phyloP scores from a whole-genome alignment of 2,888 invertebrate genomes.

The Metellina segmentata region DNA sequence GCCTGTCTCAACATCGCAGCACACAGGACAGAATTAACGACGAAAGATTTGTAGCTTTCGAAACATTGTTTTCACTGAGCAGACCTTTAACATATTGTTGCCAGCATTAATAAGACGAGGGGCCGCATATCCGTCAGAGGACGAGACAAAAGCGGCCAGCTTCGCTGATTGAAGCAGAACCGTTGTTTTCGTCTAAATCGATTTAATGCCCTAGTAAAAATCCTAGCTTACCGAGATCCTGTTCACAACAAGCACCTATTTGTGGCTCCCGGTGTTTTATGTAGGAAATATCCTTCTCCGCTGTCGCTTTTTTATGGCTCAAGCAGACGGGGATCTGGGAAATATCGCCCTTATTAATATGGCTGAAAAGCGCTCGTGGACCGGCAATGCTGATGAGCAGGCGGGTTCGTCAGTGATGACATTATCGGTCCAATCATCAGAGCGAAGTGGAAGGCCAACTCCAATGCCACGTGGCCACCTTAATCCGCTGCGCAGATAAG shows the following conservation, averaged over 20 bases:
- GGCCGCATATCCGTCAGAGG: too few species aligned
- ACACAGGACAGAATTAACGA: too few species aligned
- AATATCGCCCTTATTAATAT: conserved; percentile 68
- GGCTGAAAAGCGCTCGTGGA: conserved; percentile 52
- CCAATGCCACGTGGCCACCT: conserved; percentile 61
- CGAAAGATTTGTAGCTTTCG: too few species aligned
- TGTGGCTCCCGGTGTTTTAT: conserved; percentile 23
- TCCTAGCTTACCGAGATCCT: background rate
- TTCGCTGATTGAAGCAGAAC: too few species aligned
- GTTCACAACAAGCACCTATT: conserved; percentile 14
- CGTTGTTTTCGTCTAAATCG: conserved; percentile 2
- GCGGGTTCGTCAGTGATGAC: conserved; percentile 50
- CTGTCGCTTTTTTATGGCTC: conserved; percentile 31
- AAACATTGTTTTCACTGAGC: background rate
- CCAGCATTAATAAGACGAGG: too few species aligned
- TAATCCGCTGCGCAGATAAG: conserved; percentile 65
- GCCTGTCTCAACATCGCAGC: background rate
- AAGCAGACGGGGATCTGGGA: conserved; percentile 4
- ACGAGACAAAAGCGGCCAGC: too few species aligned
- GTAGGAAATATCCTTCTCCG: conserved; percentile 22
- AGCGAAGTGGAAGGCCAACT: conserved; percentile 52
- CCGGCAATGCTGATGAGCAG: conserved; percentile 29
- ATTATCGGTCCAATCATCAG: conserved; percentile 66
- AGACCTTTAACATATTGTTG: too few species aligned
- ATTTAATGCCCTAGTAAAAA: conserved; percentile 17